Conservation (phyloP, 2,113 vertebrate genomes). For the Oreochromis tanganicae region DNA sequence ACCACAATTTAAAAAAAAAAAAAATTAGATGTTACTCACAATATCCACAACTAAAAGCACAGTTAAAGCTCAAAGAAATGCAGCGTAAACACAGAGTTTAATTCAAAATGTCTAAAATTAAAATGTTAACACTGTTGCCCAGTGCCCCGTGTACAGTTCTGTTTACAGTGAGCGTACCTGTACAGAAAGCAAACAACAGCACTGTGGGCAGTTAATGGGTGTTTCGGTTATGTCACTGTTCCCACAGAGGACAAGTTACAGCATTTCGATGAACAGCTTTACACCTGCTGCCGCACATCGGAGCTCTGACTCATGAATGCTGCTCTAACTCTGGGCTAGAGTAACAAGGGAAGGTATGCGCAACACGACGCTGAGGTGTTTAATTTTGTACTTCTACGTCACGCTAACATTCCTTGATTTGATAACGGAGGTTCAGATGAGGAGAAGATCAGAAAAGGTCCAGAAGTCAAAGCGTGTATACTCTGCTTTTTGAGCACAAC, state of each 20-base stretch:
- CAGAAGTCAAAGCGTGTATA: background rate
- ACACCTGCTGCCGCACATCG: slow-evolving; percentile 30
- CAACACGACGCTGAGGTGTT: background rate
- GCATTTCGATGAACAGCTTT: background rate
- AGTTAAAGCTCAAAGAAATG: background rate
- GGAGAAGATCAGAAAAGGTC: background rate
- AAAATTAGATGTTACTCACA: background rate
- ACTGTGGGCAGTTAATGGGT: too few species aligned
- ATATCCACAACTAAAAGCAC: background rate
- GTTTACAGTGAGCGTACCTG: background rate
- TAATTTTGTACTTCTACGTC: background rate
- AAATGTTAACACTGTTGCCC: background rate
- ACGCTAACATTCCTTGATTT: background rate
- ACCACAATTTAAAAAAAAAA: background rate
- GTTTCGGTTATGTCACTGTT: background rate
- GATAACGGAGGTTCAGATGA: background rate
- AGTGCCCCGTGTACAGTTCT: background rate
- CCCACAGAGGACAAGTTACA: background rate
- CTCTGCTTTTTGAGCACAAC: background rate
- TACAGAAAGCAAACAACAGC: background rate
- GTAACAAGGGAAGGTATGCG: background rate
- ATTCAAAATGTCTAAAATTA: background rate
- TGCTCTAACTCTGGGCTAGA: background rate
- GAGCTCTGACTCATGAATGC: background rate
- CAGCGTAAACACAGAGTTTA: background rate